Evolutionary conservation across 2,113 vertebrate species (phyloP), one percentile per base, ranked within the genome.

Genomic region (Atrichornis clamosus): DNA sequence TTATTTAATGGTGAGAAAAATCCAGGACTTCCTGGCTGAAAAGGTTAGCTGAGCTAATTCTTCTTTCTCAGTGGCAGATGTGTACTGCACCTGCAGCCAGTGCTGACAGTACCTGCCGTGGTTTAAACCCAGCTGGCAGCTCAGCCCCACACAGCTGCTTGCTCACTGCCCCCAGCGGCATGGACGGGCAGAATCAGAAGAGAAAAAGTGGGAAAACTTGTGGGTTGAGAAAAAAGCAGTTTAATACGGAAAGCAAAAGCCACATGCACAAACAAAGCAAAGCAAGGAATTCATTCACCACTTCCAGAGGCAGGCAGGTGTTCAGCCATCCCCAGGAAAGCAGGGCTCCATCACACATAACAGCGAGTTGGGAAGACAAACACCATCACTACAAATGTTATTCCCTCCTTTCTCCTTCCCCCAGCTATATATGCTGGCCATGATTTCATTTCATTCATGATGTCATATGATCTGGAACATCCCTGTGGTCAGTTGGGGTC

Each of bases 401-500:
- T 12, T 9, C 32, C 26, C 19, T 68, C 46, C 30, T 41, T 46
- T 41, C 21, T 65, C 53, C 37, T 72, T 41, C 26, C 39, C 13
- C 15, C 11, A n/a, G 46, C 26, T 67, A 9, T 18, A 14, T 1
- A 5, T 24, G 68, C 35, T 55, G 53, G 37, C 6, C 47, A 28
- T 17, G 37, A 15, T 6, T 68, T 27, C 23, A 7, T 26, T 47
- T 35, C 37, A 15, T 23, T 8, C 63, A 19, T 9, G 53, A 15
- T 12, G 32, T 9, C 32, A 9, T 3, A 4, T 3, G 19, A 2
- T 5, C 6, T 21, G 53, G 60, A 19, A 33, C 7, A 49, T 4
- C 26, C 58, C 15, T 28, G 21, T 15, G 60, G 52, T 41, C 67
- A 41, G 5, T 0, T 12, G 15, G 15, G 67, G 10, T 35, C 39